These are phyloP conservation scores for Halisarca cf. caerulea DNA, from an alignment of 37 sponge, comb jelly and placozoan genomes.

Conservation along the genomic window DNA sequence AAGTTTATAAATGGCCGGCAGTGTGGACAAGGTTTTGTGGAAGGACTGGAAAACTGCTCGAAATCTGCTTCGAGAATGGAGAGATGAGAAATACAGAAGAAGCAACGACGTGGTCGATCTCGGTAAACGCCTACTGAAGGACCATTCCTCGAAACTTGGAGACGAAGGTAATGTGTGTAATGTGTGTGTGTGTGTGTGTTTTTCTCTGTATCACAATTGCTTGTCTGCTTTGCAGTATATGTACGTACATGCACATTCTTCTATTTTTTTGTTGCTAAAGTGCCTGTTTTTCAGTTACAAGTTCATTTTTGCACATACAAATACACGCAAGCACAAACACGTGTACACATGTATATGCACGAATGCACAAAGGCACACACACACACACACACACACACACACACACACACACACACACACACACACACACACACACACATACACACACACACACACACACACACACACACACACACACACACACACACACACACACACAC, in stretches of 20 bases:
- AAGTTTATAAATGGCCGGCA: constrained; percentile 22
- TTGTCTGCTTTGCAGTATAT: too few species aligned
- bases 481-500: too few species aligned
- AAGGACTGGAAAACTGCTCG: constrained; percentile 43
- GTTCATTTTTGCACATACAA: not conserved
- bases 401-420: too few species aligned
- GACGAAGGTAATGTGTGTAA: constrained; percentile 86
- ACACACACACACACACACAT: too few species aligned
- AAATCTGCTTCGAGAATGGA: constrained; percentile 44
- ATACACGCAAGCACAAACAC: not conserved
- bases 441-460: too few species aligned
- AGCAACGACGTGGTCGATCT: constrained; percentile 47
- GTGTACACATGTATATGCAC: too few species aligned
- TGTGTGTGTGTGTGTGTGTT: too few species aligned
- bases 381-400: too few species aligned
- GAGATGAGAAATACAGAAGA: constrained; percentile 55
- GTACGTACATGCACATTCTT: not conserved
- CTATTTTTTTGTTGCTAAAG: too few species aligned
- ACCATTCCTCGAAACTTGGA: constrained; percentile 53
- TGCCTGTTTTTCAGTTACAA: too few species aligned
- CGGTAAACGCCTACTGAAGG: constrained; percentile 46
- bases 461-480: too few species aligned
- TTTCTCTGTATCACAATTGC: not conserved
- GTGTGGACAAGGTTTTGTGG: not conserved
- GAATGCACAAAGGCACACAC: too few species aligned